Percentiles rank a stretch among this genome's conserved stretches.
phyloP scores from a whole-genome alignment of 92 coral and sea anemone genomes.

The Palythoa heliodiscus region DNA sequence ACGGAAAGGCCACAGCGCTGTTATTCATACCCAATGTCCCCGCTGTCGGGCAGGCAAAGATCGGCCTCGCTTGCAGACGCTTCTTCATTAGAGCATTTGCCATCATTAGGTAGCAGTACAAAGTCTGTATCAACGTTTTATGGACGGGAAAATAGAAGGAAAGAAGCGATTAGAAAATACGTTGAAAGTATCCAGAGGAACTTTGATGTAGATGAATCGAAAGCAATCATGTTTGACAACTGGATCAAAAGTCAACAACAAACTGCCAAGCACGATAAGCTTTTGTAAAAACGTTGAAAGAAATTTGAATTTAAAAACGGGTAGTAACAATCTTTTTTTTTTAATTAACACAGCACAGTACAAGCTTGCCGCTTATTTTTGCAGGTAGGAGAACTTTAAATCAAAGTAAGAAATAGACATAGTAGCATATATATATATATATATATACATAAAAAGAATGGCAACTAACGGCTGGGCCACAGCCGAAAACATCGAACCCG shows the following conservation, averaged over 20 bases:
- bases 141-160: background rate
- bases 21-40: constrained; percentile 9
- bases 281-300: background rate
- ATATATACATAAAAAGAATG: too few species aligned
- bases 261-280: background rate
- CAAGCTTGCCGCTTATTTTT: background rate
- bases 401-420: background rate
- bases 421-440: too few species aligned
- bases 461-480: too few species aligned
- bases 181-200: constrained; percentile 17
- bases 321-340: background rate
- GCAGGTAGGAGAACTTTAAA: background rate
- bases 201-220: constrained; percentile 19
- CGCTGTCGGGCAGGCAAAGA: background rate
- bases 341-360: background rate
- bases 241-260: constrained; percentile 27
- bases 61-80: background rate
- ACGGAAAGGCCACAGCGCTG: constrained; percentile 9
- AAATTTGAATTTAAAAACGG: background rate
- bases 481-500: too few species aligned
- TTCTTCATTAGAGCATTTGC: background rate
- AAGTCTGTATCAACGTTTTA: background rate
- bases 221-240: constrained; percentile 31
- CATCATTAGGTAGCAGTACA: background rate
- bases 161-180: constrained; percentile 21